Percentiles rank a stretch among this genome's conserved stretches.
These are phyloP conservation scores for Masticophis lateralis DNA, from an alignment of 2,797 vertebrate species.

Conservation along the genomic window DNA sequence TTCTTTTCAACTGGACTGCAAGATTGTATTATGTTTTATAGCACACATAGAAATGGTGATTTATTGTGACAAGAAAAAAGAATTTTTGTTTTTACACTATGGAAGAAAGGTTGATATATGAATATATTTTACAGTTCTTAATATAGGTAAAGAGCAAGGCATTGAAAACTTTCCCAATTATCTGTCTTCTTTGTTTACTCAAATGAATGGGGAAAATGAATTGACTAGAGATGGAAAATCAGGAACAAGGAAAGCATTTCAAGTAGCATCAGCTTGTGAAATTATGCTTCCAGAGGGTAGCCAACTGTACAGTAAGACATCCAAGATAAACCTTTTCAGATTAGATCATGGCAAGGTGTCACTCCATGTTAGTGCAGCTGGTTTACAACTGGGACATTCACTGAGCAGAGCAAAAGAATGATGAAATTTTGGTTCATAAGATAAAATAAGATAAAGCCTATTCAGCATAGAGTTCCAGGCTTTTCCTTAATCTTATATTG, in stretches of 20 bases:
- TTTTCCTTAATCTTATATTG: neutral
- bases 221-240: slow-evolving; percentile 27
- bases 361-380: neutral
- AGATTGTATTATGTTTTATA: slow-evolving; percentile 70
- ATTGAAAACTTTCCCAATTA: slow-evolving; percentile 46
- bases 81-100: slow-evolving; percentile 66
- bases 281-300: slow-evolving; percentile 16
- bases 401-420: neutral
- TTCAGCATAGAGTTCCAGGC: neutral
- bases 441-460: neutral
- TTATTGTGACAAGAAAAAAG: slow-evolving; percentile 74
- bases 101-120: slow-evolving; percentile 44
- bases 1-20: slow-evolving; percentile 69
- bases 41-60: slow-evolving; percentile 67
- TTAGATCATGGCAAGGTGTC: neutral
- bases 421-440: neutral
- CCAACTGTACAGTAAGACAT: slow-evolving; percentile 14
- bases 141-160: slow-evolving; percentile 52
- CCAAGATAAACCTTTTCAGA: neutral
- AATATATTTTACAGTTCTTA: slow-evolving; percentile 52
- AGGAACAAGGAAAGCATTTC: slow-evolving; percentile 29
- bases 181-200: slow-evolving; percentile 53
- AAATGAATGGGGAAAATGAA: slow-evolving; percentile 51
- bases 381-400: neutral
- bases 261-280: slow-evolving; percentile 43